Evolutionary conservation across 2,888 invertebrate species (phyloP).

Genomic region (Zhuqinia jingwanae): DNA sequence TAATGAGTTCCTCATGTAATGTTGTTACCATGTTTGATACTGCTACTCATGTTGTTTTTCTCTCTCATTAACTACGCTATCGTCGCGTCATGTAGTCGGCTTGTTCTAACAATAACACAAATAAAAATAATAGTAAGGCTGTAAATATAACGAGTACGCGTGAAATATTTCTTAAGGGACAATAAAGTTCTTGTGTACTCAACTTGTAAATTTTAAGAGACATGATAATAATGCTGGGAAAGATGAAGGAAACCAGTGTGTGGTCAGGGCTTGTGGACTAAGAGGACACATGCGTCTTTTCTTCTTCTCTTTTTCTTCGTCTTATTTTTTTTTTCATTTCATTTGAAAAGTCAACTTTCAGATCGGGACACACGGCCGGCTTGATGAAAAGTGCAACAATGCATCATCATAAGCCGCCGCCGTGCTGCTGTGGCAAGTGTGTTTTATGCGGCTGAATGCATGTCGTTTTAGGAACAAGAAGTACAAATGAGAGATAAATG

Average conservation of each 20-base stretch:
- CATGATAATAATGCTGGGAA: neutral
- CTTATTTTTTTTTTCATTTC: too few relatives aligned
- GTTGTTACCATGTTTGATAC: neutral
- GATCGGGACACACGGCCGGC: neutral
- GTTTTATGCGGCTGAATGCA: neutral
- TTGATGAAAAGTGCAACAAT: constrained; percentile 2
- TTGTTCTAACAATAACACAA: constrained; percentile 1
- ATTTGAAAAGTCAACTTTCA: constrained; percentile 16
- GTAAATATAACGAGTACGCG: constrained; percentile 59
- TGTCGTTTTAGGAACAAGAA: too few relatives aligned
- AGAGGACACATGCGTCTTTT: too few relatives aligned
- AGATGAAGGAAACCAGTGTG: neutral
- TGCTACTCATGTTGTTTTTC: neutral
- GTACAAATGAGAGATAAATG: too few relatives aligned
- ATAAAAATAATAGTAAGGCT: constrained; percentile 32
- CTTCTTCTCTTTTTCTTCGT: too few relatives aligned
- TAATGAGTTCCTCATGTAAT: constrained; percentile 18
- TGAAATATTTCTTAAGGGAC: constrained; percentile 48
- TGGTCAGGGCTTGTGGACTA: too few relatives aligned
- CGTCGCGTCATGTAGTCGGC: neutral
- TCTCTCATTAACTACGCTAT: neutral
- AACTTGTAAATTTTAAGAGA: neutral
- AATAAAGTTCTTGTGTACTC: constrained; percentile 44
- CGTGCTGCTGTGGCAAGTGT: neutral
- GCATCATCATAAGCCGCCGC: neutral